Conservation (phyloP, 2,113 vertebrate genomes). For the Sebastes schlegelii region DNA sequence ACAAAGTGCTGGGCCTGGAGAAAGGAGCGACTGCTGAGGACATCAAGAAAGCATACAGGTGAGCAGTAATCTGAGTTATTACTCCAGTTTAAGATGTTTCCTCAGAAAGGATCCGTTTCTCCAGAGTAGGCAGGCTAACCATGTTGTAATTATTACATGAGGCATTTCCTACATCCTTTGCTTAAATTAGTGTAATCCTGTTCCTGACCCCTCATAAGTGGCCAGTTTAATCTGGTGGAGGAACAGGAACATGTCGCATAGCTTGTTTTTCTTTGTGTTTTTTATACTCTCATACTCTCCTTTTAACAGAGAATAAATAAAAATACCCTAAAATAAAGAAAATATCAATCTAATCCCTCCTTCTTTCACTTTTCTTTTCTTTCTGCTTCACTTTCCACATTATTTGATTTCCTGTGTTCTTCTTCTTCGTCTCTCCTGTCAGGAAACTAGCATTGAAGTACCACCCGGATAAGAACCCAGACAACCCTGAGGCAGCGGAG, state of each 20-base stretch:
- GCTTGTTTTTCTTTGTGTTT: neutral
- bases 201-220: neutral
- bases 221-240: neutral
- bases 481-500: conserved; percentile 89
- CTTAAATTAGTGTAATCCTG: conserved; percentile 10
- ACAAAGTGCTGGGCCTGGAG: conserved; percentile 89
- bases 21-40: conserved; percentile 91
- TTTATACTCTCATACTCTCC: neutral
- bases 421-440: conserved; percentile 7
- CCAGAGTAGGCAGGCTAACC: neutral
- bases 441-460: conserved; percentile 93
- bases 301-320: neutral
- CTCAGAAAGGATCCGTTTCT: conserved; percentile 4
- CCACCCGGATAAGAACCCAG: conserved; percentile 97
- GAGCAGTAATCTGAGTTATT: neutral
- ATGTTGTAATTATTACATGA: neutral
- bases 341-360: neutral
- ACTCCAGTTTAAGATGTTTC: neutral
- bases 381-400: neutral
- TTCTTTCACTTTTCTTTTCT: too few relatives aligned
- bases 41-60: conserved; percentile 93
- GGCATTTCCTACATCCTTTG: conserved; percentile 18
- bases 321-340: neutral
- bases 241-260: neutral
- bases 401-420: neutral